Conservation (phyloP, 2,888 invertebrate species). For the Prosapia bicincta region DNA sequence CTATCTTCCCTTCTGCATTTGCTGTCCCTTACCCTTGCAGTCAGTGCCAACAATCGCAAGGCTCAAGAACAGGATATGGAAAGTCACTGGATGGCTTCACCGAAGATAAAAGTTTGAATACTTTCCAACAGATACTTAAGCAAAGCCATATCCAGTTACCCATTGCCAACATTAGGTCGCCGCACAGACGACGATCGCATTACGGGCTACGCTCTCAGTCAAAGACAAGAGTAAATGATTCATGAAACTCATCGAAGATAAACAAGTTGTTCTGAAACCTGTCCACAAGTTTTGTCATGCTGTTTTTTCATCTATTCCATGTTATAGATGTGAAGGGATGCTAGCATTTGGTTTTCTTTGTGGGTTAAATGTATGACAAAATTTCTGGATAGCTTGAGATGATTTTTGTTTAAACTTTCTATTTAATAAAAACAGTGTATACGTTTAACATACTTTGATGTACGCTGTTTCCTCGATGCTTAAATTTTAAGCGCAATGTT, state of each 20-base stretch:
- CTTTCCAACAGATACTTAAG: conserved; percentile 25
- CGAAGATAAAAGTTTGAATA: background rate
- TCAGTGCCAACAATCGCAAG: conserved; percentile 48
- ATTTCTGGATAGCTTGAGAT: conserved; percentile 7
- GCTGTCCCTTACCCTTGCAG: conserved; percentile 60
- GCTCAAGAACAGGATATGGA: conserved; percentile 37
- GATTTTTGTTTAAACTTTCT: background rate
- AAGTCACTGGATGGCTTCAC: background rate
- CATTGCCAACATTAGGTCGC: conserved; percentile 17
- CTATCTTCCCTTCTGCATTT: conserved; percentile 58
- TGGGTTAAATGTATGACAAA: background rate
- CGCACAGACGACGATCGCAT: conserved; percentile 17
- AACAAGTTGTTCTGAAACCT: conserved; percentile 10
- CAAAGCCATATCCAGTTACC: conserved; percentile 18
- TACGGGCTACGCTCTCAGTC: background rate
- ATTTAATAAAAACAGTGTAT: too few relatives aligned
- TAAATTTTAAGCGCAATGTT: too few relatives aligned
- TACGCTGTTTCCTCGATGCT: too few relatives aligned
- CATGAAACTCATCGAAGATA: background rate
- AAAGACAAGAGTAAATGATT: background rate
- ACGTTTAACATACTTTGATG: too few relatives aligned
- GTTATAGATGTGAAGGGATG: background rate
- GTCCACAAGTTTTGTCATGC: conserved; percentile 27
- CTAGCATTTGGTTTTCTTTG: background rate
- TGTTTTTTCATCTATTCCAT: background rate